These are phyloP conservation scores for Tympanuchus pallidicinctus DNA, from an alignment of 2,113 vertebrate species.

Conservation along the genomic window DNA sequence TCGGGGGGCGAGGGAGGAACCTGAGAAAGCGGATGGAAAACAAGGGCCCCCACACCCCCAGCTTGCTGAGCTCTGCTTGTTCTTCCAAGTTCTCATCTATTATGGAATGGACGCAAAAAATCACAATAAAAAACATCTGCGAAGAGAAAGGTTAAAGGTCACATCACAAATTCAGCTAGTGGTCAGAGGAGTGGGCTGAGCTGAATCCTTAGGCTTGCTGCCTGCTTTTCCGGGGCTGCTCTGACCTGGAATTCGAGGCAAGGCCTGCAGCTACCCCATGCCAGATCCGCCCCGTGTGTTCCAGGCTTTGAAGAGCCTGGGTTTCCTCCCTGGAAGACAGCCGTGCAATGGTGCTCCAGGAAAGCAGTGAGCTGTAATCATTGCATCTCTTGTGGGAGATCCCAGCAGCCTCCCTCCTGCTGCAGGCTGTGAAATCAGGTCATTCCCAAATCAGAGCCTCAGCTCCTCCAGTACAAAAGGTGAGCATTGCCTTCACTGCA, in stretches of 20 bases:
- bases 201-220: neutral
- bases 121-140: conserved; percentile 52
- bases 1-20: neutral
- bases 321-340: neutral
- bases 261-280: neutral
- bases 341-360: neutral
- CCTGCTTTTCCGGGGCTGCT: neutral
- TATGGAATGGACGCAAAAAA: neutral
- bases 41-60: neutral
- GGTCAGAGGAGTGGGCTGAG: neutral
- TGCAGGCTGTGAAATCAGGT: neutral
- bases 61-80: neutral
- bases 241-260: neutral
- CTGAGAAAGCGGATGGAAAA: neutral
- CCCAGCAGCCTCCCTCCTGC: neutral
- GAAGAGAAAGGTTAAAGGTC: conserved; percentile 32
- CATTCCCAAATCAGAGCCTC: neutral
- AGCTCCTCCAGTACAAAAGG: neutral
- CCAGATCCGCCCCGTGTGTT: neutral
- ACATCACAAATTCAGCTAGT: neutral
- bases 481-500: neutral
- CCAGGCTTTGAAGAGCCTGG: neutral
- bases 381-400: neutral
- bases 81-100: conserved; percentile 45
- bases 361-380: neutral